phyloP scores from a whole-genome alignment of 2,113 vertebrate genomes.

The Thoracochromis brauschi region DNA sequence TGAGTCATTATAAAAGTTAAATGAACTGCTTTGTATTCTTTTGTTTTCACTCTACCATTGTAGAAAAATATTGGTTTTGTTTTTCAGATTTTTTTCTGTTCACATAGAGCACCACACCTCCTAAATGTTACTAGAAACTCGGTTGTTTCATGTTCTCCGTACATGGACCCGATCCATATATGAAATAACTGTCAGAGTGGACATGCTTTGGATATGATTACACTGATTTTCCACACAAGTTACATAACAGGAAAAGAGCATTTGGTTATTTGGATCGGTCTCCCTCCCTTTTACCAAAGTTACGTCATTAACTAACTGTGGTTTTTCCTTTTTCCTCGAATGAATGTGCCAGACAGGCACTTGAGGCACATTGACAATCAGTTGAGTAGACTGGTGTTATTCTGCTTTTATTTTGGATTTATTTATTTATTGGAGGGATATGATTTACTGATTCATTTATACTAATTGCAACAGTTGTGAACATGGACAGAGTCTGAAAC shows the following conservation, averaged over 20 bases:
- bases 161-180: conserved; percentile 2
- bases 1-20: not conserved
- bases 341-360: not conserved
- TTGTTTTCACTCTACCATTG: not conserved
- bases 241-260: conserved; percentile 16
- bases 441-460: not conserved
- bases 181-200: conserved; percentile 7
- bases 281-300: not conserved
- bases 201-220: not conserved
- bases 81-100: not conserved
- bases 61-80: not conserved
- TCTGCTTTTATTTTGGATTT: not conserved
- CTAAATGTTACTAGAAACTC: not conserved
- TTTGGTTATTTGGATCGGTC: conserved; percentile 9
- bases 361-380: not conserved
- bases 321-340: not conserved
- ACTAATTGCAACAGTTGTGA: not conserved
- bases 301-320: not conserved
- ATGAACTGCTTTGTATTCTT: not conserved
- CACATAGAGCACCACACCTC: not conserved
- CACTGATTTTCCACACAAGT: conserved; percentile 10
- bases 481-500: not conserved
- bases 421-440: not conserved
- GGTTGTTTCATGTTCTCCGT: not conserved
- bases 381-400: not conserved